These are phyloP conservation scores for Nansenia antarctica DNA, from an alignment of 2,113 vertebrate species.

Conservation along the genomic window DNA sequence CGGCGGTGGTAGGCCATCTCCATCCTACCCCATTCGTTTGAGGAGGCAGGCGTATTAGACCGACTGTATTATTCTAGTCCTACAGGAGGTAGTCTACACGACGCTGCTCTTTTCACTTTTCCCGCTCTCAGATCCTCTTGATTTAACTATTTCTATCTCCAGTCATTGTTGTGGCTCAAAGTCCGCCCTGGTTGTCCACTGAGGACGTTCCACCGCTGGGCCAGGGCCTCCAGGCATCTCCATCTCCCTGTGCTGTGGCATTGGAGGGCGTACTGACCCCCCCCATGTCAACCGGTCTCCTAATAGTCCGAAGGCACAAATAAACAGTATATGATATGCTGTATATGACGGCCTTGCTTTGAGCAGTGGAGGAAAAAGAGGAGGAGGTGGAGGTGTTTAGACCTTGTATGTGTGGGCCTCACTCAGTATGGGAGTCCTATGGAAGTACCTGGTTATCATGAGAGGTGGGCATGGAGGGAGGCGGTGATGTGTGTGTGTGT, in stretches of 20 bases:
- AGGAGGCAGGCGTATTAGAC: too few species aligned
- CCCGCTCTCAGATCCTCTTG: background rate
- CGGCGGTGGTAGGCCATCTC: too few species aligned
- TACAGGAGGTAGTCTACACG: background rate
- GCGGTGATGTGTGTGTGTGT: conserved; percentile 2
- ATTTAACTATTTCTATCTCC: background rate
- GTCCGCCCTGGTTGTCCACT: background rate
- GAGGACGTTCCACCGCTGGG: background rate
- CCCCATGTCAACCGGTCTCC: background rate
- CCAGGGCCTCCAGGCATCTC: too few species aligned
- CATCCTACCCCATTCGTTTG: too few species aligned
- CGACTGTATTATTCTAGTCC: background rate
- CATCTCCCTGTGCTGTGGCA: too few species aligned
- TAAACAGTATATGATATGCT: background rate
- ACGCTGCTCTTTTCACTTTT: background rate
- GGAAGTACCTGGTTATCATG: background rate
- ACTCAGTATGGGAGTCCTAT: background rate
- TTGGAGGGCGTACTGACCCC: too few species aligned
- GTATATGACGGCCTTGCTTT: background rate
- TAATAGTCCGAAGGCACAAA: background rate
- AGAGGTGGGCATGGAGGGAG: too few species aligned
- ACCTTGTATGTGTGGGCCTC: too few species aligned
- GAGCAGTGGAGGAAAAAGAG: background rate
- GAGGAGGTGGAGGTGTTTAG: too few species aligned
- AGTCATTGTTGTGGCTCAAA: background rate